A percentile compares a stretch with the other conserved stretches of the same genome.
Evolutionary conservation across 2,888 invertebrate genomes (phyloP).

Genomic region (Amblyjoppa proteus): DNA sequence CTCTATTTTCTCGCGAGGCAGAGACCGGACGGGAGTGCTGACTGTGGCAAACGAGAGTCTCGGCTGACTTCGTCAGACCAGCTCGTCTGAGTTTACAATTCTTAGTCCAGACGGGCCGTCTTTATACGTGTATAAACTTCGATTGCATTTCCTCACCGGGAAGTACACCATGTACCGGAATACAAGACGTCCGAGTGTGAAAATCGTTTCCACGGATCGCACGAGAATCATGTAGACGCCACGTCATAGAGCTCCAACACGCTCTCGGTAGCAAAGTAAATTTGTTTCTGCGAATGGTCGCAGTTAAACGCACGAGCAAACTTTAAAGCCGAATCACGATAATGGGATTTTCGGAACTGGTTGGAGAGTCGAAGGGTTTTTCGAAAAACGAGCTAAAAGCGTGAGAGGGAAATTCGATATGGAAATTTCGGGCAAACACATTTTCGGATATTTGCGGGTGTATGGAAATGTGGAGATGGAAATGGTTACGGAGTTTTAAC

Average conservation of each 20-base stretch:
- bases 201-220: slow-evolving; percentile 1
- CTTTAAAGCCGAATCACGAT: not conserved
- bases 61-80: not conserved
- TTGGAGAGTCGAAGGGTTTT: not conserved
- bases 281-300: not conserved
- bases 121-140: slow-evolving; percentile 37
- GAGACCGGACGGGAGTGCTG: not conserved
- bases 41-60: not conserved
- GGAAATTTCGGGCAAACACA: not conserved
- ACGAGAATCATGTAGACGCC: slow-evolving; percentile 11
- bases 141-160: slow-evolving; percentile 23
- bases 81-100: slow-evolving; percentile 18
- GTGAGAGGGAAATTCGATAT: not conserved
- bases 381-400: not conserved
- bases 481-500: not conserved
- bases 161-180: not conserved
- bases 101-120: slow-evolving; percentile 12
- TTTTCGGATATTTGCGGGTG: not conserved
- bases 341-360: not conserved
- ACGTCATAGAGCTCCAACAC: not conserved
- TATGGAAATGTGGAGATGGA: not conserved
- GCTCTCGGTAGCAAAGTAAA: not conserved
- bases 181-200: not conserved
- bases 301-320: not conserved
- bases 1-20: slow-evolving; percentile 14